phyloP scores from a whole-genome alignment of 1,140 invertebrate species.

The Lepidurus apus region DNA sequence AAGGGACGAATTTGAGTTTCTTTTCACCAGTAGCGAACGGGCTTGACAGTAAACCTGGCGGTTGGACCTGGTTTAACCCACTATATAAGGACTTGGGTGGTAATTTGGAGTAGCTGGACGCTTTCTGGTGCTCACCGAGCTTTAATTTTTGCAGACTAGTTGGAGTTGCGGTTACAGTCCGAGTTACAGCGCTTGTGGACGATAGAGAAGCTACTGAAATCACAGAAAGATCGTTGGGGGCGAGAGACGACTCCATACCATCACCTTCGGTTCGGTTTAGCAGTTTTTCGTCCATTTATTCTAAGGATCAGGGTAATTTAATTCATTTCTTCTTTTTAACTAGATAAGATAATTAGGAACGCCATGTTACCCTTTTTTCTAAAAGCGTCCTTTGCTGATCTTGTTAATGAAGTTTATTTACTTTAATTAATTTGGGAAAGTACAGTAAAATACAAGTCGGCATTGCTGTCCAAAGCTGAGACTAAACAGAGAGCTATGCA shows the following conservation, averaged over 20 bases:
- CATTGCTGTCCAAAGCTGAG: too few relatives aligned
- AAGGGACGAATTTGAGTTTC: constrained; percentile 76
- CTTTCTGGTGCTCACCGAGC: constrained; percentile 31
- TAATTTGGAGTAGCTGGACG: constrained; percentile 43
- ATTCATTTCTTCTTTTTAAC: too few relatives aligned
- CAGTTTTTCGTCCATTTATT: not conserved
- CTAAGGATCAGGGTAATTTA: not conserved
- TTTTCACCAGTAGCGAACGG: constrained; percentile 44
- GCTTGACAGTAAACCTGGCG: constrained; percentile 43
- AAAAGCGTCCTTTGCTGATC: too few relatives aligned
- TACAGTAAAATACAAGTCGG: too few relatives aligned
- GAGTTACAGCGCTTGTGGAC: constrained; percentile 35
- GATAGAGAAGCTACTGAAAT: constrained; percentile 32
- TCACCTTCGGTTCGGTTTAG: constrained; percentile 49
- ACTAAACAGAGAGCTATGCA: too few relatives aligned
- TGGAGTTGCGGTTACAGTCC: constrained; percentile 46
- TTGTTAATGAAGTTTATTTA: too few relatives aligned
- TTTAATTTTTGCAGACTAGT: not conserved
- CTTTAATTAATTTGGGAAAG: too few relatives aligned
- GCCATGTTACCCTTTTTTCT: too few relatives aligned
- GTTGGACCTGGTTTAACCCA: constrained; percentile 47
- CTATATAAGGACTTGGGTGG: constrained; percentile 45
- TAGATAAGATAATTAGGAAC: too few relatives aligned
- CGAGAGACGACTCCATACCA: constrained; percentile 50
- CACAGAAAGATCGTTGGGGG: constrained; percentile 36